phyloP scores from a whole-genome alignment of 2,113 vertebrate genomes.

The Seriola quinqueradiata region DNA sequence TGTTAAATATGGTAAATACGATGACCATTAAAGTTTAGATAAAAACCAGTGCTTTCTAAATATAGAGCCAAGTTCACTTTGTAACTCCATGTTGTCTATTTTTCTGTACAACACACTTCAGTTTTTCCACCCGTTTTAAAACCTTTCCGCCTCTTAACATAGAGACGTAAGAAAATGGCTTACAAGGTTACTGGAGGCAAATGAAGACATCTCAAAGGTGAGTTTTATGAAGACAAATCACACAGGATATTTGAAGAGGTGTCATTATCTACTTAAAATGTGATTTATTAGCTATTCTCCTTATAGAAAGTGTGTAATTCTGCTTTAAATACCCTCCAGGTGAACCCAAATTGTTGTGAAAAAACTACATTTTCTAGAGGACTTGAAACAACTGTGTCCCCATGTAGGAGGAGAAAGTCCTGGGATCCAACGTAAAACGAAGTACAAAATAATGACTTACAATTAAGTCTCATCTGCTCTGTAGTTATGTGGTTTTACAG shows the following conservation, averaged over 20 bases:
- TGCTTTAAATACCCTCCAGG: not conserved
- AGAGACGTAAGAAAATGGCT: not conserved
- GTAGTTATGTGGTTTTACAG: constrained; percentile 81
- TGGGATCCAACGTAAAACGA: constrained; percentile 69
- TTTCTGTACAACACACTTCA: constrained; percentile 2
- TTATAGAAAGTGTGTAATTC: not conserved
- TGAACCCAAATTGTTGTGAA: constrained; percentile 8
- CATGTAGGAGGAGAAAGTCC: constrained; percentile 78
- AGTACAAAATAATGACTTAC: constrained; percentile 82
- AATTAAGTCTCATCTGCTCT: constrained; percentile 80
- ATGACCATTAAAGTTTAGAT: constrained; percentile 83
- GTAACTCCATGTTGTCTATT: constrained; percentile 16
- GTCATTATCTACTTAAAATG: not conserved
- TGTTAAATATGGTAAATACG: constrained; percentile 80
- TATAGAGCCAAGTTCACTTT: constrained; percentile 47
- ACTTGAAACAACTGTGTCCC: constrained; percentile 50
- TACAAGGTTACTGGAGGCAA: not conserved
- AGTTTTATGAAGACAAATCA: not conserved
- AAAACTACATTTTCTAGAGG: not conserved
- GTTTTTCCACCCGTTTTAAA: not conserved
- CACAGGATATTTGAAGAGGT: not conserved
- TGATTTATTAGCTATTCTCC: not conserved
- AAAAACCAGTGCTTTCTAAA: constrained; percentile 62
- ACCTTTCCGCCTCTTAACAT: not conserved
- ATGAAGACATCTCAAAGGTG: constrained; percentile 3